Conservation (phyloP, 2,113 vertebrate species). For the Leucopsar rothschildi region DNA sequence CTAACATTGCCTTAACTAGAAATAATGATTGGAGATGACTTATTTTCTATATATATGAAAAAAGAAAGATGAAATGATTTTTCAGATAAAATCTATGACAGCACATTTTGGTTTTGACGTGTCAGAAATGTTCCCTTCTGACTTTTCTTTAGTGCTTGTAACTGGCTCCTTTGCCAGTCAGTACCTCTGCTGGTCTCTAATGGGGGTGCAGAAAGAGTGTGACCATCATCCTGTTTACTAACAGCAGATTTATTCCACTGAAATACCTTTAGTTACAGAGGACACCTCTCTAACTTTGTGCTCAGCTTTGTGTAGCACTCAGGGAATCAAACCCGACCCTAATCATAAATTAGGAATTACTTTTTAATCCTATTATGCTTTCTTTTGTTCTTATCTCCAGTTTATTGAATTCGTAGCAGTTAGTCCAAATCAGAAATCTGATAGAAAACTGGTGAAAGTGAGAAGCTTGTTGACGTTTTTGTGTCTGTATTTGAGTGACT, state of each 20-base stretch:
- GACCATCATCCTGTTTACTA: too few species aligned
- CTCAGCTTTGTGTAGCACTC: neutral
- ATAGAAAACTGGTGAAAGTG: neutral
- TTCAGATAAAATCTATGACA: neutral
- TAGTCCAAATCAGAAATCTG: neutral
- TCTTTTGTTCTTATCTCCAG: neutral
- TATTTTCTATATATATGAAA: neutral
- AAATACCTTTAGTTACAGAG: neutral
- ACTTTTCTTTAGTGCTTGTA: neutral
- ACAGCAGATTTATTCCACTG: neutral
- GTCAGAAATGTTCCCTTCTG: neutral
- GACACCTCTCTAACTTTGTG: neutral
- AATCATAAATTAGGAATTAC: neutral
- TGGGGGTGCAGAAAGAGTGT: too few species aligned
- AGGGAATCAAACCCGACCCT: neutral
- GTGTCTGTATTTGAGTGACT: neutral
- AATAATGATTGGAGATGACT: neutral
- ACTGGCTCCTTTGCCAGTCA: neutral
- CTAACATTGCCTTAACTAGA: neutral
- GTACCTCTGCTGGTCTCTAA: neutral
- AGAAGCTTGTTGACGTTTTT: neutral
- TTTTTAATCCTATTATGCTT: neutral
- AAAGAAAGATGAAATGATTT: neutral
- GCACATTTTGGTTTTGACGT: neutral
- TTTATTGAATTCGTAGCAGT: neutral